These are phyloP conservation scores for Drosophila anceps DNA, from an alignment of 2,888 invertebrate species.

Conservation along the genomic window DNA sequence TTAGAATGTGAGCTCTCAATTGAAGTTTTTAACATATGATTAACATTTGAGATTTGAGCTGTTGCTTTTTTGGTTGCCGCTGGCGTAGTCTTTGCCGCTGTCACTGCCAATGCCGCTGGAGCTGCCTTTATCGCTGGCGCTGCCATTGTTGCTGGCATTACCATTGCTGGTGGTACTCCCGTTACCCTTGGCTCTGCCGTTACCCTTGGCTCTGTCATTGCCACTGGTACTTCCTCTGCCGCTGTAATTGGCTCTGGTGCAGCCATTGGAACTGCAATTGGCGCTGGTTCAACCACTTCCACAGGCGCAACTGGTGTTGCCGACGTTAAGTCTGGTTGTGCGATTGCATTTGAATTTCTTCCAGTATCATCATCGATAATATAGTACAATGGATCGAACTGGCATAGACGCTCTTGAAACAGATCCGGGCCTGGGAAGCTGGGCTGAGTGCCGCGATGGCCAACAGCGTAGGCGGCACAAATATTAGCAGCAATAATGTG, in stretches of 20 bases:
- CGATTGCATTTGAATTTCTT: neutral
- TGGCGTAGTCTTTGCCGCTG: neutral
- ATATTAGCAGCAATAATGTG: conserved; percentile 90
- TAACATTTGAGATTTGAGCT: conserved; percentile 50
- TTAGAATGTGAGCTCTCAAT: conserved; percentile 1
- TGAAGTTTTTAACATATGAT: conserved; percentile 41
- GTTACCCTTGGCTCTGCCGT: neutral
- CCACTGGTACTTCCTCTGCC: neutral
- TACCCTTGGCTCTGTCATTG: neutral
- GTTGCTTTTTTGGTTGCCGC: neutral
- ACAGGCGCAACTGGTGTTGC: neutral
- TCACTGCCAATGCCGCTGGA: neutral
- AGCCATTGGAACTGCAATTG: neutral
- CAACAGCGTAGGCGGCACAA: conserved; percentile 92
- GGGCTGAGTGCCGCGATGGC: conserved; percentile 74
- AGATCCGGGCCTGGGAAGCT: conserved; percentile 44
- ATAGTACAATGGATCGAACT: conserved; percentile 23
- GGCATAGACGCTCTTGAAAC: conserved; percentile 30
- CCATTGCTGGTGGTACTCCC: neutral
- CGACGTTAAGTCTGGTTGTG: neutral
- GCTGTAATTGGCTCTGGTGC: neutral
- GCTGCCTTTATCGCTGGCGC: neutral
- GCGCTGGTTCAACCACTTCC: neutral
- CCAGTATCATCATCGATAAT: conserved; percentile 20
- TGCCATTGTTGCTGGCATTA: neutral